A percentile compares a stretch with the other conserved stretches of the same genome.
Conservation (phyloP, 2,113 vertebrate genomes). For the Scortum barcoo region DNA sequence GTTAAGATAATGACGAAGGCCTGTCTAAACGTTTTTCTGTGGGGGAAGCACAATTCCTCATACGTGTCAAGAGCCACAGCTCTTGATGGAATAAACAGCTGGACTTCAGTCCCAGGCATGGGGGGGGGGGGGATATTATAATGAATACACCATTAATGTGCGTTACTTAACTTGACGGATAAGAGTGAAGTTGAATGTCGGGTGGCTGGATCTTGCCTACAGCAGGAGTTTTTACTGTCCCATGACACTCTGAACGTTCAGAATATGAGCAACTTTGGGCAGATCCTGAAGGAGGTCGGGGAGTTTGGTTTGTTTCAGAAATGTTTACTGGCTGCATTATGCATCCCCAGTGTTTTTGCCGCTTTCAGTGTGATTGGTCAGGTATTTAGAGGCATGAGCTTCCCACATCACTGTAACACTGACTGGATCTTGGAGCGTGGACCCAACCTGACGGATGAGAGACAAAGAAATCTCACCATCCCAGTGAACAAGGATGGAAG, state of each 20-base stretch:
- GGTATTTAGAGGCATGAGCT: slow-evolving; percentile 83
- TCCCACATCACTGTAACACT: slow-evolving; percentile 88
- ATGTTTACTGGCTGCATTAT: slow-evolving; percentile 79
- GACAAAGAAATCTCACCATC: slow-evolving; percentile 85
- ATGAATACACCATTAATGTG: too few species aligned
- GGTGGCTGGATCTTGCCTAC: not conserved
- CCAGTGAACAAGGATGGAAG: slow-evolving; percentile 73
- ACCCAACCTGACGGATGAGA: slow-evolving; percentile 84
- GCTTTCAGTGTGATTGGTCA: slow-evolving; percentile 88
- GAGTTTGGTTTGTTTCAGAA: slow-evolving; percentile 90
- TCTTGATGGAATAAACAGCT: not conserved
- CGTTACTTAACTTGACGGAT: slow-evolving; percentile 64
- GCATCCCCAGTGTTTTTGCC: slow-evolving; percentile 77
- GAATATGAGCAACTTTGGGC: slow-evolving; percentile 81
- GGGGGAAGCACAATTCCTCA: not conserved
- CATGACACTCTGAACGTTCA: not conserved
- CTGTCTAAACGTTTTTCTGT: too few species aligned
- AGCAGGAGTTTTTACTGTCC: not conserved
- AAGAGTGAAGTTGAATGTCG: not conserved
- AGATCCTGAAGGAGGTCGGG: slow-evolving; percentile 86
- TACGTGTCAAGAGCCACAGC: too few species aligned
- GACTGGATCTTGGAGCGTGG: slow-evolving; percentile 84
- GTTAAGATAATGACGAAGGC: too few species aligned
- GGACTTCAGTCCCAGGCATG: slow-evolving; percentile 41
- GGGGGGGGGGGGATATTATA: too few species aligned